Evolutionary conservation across 2,797 vertebrate species (phyloP).

Genomic region (Vespertilio murinus): DNA sequence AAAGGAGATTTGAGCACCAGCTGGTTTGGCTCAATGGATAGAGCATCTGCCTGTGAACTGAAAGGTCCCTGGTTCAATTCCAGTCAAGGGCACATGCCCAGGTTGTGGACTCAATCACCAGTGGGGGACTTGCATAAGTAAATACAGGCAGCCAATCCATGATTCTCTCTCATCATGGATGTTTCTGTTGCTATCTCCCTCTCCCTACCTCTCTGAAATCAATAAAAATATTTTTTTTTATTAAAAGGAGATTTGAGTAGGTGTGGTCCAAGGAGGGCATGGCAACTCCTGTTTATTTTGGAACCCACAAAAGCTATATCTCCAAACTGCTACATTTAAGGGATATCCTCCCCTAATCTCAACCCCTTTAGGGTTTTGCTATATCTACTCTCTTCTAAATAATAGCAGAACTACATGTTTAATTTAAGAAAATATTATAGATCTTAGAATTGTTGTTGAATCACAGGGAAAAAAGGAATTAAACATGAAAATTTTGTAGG

Average conservation of each 20-base stretch:
- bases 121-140: too few relatives aligned
- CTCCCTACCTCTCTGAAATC: too few relatives aligned
- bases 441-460: neutral
- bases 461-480: neutral
- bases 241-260: neutral
- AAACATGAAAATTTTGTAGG: neutral
- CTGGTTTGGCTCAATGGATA: too few relatives aligned
- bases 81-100: too few relatives aligned
- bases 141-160: too few relatives aligned
- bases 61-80: too few relatives aligned
- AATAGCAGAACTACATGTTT: neutral
- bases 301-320: neutral
- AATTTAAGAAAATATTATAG: neutral
- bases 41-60: too few relatives aligned
- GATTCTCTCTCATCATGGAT: too few relatives aligned
- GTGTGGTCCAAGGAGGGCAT: neutral
- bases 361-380: neutral
- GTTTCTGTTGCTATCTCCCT: too few relatives aligned
- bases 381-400: neutral
- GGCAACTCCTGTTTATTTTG: neutral
- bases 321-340: neutral
- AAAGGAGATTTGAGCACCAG: neutral
- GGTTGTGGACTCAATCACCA: too few relatives aligned
- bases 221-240: too few relatives aligned
- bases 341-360: neutral